Percentiles rank a stretch among this genome's conserved stretches.
These are phyloP conservation scores for Lasioglossum lativentre DNA, from an alignment of 2,888 invertebrate genomes.

Conservation along the genomic window DNA sequence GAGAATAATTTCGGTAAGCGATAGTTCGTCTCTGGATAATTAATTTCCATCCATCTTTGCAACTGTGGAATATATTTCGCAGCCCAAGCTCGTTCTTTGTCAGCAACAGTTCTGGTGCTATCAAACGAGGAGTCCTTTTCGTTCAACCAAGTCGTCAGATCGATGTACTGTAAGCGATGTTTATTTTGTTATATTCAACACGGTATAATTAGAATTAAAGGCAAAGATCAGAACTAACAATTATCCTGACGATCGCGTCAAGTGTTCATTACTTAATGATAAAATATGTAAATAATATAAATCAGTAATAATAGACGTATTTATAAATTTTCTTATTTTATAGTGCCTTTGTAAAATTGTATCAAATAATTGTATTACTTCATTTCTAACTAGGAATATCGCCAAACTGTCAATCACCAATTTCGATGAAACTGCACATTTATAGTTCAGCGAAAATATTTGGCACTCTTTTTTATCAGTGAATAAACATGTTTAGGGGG, in stretches of 20 bases:
- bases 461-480: background rate
- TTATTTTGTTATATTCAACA: background rate
- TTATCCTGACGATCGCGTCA: too few species aligned
- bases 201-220: background rate
- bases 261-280: too few species aligned
- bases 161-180: conserved; percentile 31
- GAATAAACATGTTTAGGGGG: background rate
- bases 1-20: conserved; percentile 86
- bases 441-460: too few species aligned
- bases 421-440: too few species aligned
- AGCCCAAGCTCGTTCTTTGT: conserved; percentile 75
- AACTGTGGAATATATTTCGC: conserved; percentile 67
- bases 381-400: too few species aligned
- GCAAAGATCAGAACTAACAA: too few species aligned
- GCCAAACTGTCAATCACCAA: too few species aligned
- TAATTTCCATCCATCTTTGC: conserved; percentile 71
- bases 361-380: too few species aligned
- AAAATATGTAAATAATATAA: too few species aligned
- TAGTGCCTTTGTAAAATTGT: too few species aligned
- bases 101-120: conserved; percentile 45
- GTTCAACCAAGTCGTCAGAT: conserved; percentile 11
- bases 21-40: conserved; percentile 79
- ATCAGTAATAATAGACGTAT: too few species aligned
- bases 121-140: conserved; percentile 20
- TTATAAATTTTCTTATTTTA: too few species aligned